Conservation (phyloP, 2,797 vertebrate genomes). For the Carapus acus region DNA sequence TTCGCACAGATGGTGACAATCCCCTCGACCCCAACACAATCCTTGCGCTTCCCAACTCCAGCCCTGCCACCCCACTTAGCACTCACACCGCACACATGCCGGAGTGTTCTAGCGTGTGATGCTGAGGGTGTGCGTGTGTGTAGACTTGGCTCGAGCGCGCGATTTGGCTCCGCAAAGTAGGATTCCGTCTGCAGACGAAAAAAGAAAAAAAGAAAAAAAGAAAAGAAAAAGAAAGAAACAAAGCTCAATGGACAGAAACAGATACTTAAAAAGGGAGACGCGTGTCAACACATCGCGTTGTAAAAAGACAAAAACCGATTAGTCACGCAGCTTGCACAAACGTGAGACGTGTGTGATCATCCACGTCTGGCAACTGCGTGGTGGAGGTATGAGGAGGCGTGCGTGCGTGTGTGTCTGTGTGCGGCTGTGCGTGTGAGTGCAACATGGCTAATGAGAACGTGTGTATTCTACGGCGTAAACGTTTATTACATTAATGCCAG, state of each 20-base stretch:
- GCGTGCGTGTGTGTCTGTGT: neutral
- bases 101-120: slow-evolving; percentile 62
- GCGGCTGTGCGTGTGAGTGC: slow-evolving; percentile 10
- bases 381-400: neutral
- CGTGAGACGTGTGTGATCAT: slow-evolving; percentile 42
- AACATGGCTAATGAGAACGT: slow-evolving; percentile 27
- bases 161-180: slow-evolving; percentile 55
- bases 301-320: slow-evolving; percentile 53
- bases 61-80: slow-evolving; percentile 25
- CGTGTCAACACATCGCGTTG: slow-evolving; percentile 68
- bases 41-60: slow-evolving; percentile 21
- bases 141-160: slow-evolving; percentile 46
- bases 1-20: too few relatives aligned
- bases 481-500: slow-evolving; percentile 3
- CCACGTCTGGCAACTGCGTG: slow-evolving; percentile 30
- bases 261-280: slow-evolving; percentile 70
- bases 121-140: slow-evolving; percentile 38
- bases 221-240: too few relatives aligned
- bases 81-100: slow-evolving; percentile 40
- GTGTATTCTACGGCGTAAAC: slow-evolving; percentile 26
- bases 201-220: too few relatives aligned
- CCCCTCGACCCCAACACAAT: too few relatives aligned
- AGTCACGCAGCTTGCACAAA: slow-evolving; percentile 67
- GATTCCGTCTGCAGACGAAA: slow-evolving; percentile 61
- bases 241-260: slow-evolving; percentile 55